These are phyloP conservation scores for Dioctria rufipes DNA, from an alignment of 2,888 invertebrate genomes.

Conservation along the genomic window DNA sequence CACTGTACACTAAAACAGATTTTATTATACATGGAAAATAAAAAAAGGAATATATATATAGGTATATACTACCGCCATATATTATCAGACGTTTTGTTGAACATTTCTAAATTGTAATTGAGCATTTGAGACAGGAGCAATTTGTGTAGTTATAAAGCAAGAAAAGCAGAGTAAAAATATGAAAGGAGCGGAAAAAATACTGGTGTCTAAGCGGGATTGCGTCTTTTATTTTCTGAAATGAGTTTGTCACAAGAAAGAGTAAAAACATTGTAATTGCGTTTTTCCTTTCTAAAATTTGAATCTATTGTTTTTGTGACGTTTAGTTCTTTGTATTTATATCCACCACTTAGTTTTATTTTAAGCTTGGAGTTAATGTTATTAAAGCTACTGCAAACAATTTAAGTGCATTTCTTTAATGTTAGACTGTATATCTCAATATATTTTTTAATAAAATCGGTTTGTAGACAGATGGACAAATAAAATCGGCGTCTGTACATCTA, in stretches of 20 bases:
- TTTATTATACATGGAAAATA: slow-evolving; percentile 48
- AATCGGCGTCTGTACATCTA: slow-evolving; percentile 25
- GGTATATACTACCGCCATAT: slow-evolving; percentile 48
- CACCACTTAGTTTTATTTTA: slow-evolving; percentile 52
- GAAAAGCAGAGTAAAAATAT: no score
- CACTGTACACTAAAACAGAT: slow-evolving; percentile 49
- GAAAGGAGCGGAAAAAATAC: slow-evolving; percentile 9
- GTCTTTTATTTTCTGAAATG: slow-evolving; percentile 26
- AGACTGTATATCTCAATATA: slow-evolving; percentile 25
- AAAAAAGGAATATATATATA: slow-evolving; percentile 40
- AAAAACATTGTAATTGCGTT: slow-evolving; percentile 27
- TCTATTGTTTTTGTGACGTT: slow-evolving; percentile 40
- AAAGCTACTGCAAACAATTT: slow-evolving; percentile 49
- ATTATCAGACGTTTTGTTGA: slow-evolving; percentile 43
- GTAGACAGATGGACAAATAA: slow-evolving; percentile 37
- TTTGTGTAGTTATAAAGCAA: slow-evolving; percentile 41
- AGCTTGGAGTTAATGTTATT: slow-evolving; percentile 53
- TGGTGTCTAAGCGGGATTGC: slow-evolving; percentile 34
- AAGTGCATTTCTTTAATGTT: slow-evolving; percentile 48
- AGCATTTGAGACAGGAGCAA: slow-evolving; percentile 40
- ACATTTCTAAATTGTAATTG: slow-evolving; percentile 48
- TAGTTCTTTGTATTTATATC: slow-evolving; percentile 51
- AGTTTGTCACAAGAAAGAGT: slow-evolving; percentile 33
- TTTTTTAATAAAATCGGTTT: slow-evolving; percentile 30
- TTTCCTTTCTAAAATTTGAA: slow-evolving; percentile 23